Percentiles rank a stretch among this genome's conserved stretches.
Conservation (phyloP, 2,888 invertebrate genomes). For the Rhorus exstirpatorius region DNA sequence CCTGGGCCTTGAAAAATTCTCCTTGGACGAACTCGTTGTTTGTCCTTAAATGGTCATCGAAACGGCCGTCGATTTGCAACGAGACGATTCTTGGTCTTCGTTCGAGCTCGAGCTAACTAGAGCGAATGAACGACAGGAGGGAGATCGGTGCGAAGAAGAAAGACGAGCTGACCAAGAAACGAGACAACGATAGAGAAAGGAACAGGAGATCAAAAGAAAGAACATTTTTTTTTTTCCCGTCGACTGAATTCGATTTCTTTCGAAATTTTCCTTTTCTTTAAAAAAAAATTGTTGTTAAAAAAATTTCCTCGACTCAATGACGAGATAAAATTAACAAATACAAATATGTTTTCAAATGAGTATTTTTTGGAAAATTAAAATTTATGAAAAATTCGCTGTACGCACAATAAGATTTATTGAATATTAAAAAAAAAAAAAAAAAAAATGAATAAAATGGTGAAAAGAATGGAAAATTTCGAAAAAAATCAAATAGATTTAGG, state of each 20-base stretch:
- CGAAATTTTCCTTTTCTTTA: neutral
- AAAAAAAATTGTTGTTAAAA: neutral
- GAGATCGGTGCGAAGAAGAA: constrained; percentile 1
- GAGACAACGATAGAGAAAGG: constrained; percentile 59
- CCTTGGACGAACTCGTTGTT: constrained; percentile 45
- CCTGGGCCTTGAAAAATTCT: constrained; percentile 52
- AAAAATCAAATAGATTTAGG: too few species aligned
- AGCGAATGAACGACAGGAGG: constrained; percentile 34
- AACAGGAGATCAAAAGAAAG: constrained; percentile 53
- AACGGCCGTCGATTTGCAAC: constrained; percentile 44
- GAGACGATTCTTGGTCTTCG: constrained; percentile 43
- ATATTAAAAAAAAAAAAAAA: too few species aligned
- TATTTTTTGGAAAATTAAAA: too few species aligned
- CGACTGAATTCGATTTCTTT: neutral
- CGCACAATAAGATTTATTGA: too few species aligned
- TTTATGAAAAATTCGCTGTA: too few species aligned
- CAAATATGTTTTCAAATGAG: too few species aligned
- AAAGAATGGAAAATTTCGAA: too few species aligned
- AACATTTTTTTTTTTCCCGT: constrained; percentile 23
- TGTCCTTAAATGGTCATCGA: constrained; percentile 66
- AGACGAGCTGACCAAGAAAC: constrained; percentile 49
- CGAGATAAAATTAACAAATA: too few species aligned
- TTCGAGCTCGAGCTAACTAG: constrained; percentile 15
- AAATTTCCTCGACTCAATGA: too few species aligned
- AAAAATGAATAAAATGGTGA: too few species aligned